Percentiles rank a stretch among this genome's conserved stretches.
Conservation (phyloP, 2,797 vertebrate genomes). For the Phataginus tetradactyla region DNA sequence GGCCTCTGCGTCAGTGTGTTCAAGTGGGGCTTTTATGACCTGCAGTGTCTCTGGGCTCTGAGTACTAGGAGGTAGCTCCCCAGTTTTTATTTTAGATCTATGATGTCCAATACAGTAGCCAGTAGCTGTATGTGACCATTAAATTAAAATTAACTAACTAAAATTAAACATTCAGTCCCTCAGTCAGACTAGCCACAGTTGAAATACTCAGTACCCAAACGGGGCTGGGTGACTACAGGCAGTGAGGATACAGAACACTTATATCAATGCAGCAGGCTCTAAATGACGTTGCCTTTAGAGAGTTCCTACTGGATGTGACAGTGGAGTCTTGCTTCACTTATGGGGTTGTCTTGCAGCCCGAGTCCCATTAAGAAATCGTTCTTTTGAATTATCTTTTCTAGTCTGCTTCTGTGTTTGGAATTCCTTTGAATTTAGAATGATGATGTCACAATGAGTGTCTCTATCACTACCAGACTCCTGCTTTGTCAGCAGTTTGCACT, state of each 20-base stretch:
- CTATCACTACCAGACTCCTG: not conserved
- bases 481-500: not conserved
- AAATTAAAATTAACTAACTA: constrained; percentile 1
- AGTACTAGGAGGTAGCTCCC: not conserved
- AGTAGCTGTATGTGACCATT: not conserved
- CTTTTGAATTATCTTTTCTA: not conserved
- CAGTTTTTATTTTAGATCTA: not conserved
- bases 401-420: not conserved
- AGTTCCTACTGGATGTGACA: not conserved
- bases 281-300: too few species aligned
- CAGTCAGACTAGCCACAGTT: not conserved
- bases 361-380: not conserved
- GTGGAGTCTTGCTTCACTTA: not conserved
- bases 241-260: not conserved
- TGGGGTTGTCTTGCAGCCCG: not conserved
- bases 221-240: too few species aligned
- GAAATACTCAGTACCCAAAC: not conserved
- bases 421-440: not conserved
- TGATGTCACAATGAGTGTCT: fast-evolving
- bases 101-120: not conserved
- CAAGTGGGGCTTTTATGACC: not conserved
- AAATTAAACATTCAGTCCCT: not conserved
- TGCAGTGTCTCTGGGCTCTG: not conserved
- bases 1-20: not conserved
- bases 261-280: not conserved